These are phyloP conservation scores for Potorous gilbertii DNA, from an alignment of 2,797 vertebrate genomes.

Conservation along the genomic window DNA sequence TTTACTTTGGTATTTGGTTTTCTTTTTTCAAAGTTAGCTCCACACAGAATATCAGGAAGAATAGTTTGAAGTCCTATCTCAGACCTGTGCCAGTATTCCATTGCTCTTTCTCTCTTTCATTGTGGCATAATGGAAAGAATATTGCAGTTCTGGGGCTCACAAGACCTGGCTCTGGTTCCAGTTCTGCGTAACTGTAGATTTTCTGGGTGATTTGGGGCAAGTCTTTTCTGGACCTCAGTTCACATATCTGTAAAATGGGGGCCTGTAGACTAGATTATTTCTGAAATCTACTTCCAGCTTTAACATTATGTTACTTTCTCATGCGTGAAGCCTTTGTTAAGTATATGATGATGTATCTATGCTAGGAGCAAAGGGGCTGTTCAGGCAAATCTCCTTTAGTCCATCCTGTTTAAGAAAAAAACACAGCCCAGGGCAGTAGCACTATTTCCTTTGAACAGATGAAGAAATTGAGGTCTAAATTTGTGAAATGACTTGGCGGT, in stretches of 20 bases:
- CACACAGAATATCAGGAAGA: conserved; percentile 24
- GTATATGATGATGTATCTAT: conserved; percentile 42
- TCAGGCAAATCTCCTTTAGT: conserved; percentile 32
- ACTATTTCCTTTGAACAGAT: conserved; percentile 47
- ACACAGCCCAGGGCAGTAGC: conserved; percentile 16
- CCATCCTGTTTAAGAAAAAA: conserved; percentile 18
- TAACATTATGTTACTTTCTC: background rate
- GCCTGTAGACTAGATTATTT: background rate
- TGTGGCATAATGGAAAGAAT: background rate
- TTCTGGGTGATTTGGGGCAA: background rate
- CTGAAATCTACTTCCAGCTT: background rate
- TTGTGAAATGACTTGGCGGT: conserved; percentile 51
- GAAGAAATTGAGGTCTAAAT: conserved; percentile 23
- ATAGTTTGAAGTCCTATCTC: conserved; percentile 47
- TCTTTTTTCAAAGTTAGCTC: background rate
- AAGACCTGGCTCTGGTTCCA: background rate
- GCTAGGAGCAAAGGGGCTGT: conserved; percentile 45
- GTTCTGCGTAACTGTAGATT: background rate
- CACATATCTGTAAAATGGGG: background rate
- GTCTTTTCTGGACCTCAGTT: background rate
- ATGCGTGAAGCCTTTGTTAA: conserved; percentile 41
- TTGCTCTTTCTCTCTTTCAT: background rate
- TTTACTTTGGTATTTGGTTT: background rate
- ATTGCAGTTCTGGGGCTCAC: background rate
- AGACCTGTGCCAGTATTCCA: background rate